Base-by-base conservation (phyloP, 2,113 vertebrate genomes). In the Brachypodius melanocephalos region DNA sequence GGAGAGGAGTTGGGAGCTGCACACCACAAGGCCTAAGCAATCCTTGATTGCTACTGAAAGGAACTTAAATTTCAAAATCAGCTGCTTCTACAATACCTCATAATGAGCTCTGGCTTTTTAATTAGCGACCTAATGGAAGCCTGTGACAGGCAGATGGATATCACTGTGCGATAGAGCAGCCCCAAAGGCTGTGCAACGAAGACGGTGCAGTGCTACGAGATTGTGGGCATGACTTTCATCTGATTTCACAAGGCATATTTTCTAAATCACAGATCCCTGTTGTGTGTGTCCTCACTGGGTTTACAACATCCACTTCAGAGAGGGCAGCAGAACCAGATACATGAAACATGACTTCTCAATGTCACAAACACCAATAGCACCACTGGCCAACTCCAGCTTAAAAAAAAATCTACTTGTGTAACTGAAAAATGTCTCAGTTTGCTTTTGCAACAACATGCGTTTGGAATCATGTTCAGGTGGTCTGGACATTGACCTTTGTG, bases 401-500 rank as follows among this genome's bases (percentile, higher is more conserved):
- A 68, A 88, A 88, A 34, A n/a, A 57, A 52, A 46, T 26, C 32
- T 82, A 9, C 19, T 55, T 52, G 5, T 65, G 4, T 36, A 52
- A 63, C 57, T 79, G 40, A 79, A 65, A 82, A 91, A 82, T 68
- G 11, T 24, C 54, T 91, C 52, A 16, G 19, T 65, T 92, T 95
- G 32, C 17, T 93, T 92, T 93, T 86, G 74, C 51, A 90, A 49
- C 25, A 93, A 25, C 8, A 34, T 31, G 29, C 3, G 4, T 58
- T 34, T 14, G 61, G 45, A 73, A 65, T 62, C 17, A n/a, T 10
- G 11, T 73, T 85, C 72, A 80, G 32, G 54, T 83, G 21, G 29
- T 73, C 58, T 80, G 58, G 20, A 79, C 58, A 51, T 85, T 58
- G 72, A 91, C 34, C 63, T 88, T 48, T 62, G 45, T 83, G 78